phyloP scores from a whole-genome alignment of 2,797 vertebrate genomes.

The Ciconia nigra region DNA sequence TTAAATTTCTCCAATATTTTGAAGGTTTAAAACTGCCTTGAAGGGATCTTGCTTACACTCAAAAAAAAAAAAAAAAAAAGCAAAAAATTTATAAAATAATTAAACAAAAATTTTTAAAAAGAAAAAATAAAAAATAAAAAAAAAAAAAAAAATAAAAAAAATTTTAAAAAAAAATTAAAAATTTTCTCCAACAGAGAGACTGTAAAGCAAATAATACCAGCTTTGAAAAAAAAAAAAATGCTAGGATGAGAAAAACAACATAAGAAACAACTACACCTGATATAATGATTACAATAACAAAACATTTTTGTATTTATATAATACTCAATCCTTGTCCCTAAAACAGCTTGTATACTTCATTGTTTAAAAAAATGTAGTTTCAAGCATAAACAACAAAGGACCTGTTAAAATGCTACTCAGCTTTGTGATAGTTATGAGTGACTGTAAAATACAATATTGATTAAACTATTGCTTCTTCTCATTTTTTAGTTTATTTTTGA shows the following conservation, averaged over 20 bases:
- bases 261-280: neutral
- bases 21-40: neutral
- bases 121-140: too few species aligned
- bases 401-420: neutral
- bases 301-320: neutral
- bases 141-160: too few species aligned
- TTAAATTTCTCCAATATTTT: neutral
- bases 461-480: neutral
- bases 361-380: neutral
- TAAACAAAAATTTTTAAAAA: too few species aligned
- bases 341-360: neutral
- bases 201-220: neutral
- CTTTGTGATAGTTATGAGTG: neutral
- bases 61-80: neutral
- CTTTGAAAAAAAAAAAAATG: neutral
- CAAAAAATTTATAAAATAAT: too few species aligned
- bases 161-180: neutral
- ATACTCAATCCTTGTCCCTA: neutral
- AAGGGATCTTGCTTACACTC: neutral
- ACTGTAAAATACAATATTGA: neutral
- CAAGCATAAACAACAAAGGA: neutral
- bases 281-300: neutral
- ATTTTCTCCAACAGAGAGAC: neutral
- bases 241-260: neutral
- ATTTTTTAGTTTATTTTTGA: neutral